A percentile compares a stretch with the other conserved stretches of the same genome.
Evolutionary conservation across 2,113 vertebrate species (phyloP).

Genomic region (Petroica traversi): DNA sequence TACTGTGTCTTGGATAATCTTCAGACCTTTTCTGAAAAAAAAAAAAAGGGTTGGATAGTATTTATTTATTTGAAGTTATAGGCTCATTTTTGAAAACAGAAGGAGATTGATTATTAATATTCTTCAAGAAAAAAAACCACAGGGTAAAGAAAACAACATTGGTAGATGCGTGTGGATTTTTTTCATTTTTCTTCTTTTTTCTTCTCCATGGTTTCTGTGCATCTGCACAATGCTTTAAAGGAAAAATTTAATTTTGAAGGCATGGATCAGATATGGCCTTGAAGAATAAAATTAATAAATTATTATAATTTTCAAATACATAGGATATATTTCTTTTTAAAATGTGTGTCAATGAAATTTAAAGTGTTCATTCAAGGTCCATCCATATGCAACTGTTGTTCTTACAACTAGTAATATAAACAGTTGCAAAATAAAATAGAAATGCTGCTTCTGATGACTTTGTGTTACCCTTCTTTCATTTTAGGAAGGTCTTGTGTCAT

Average conservation of each 20-base stretch:
- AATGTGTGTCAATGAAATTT: not conserved
- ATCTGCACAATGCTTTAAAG: not conserved
- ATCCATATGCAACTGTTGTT: not conserved
- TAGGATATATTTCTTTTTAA: not conserved
- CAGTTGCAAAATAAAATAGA: not conserved
- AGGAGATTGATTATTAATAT: not conserved
- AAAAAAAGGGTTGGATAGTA: not conserved
- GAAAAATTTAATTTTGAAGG: not conserved
- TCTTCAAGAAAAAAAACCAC: not conserved
- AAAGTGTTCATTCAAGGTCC: not conserved
- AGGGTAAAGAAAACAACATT: not conserved
- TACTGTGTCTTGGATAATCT: not conserved
- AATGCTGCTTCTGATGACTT: not conserved
- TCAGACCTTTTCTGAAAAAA: not conserved
- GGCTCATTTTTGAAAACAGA: not conserved
- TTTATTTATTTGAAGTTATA: not conserved
- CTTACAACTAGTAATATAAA: not conserved
- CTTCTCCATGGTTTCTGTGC: not conserved
- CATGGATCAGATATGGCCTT: not conserved
- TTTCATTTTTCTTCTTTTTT: not conserved
- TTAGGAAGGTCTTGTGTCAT: not conserved
- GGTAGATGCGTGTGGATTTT: fast-evolving
- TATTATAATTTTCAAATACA: not conserved
- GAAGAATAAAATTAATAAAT: not conserved
- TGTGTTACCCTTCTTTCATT: not conserved